Percentiles rank a stretch among this genome's conserved stretches.
Conservation (phyloP, 2,888 invertebrate genomes). For the Campaea margaritaria region DNA sequence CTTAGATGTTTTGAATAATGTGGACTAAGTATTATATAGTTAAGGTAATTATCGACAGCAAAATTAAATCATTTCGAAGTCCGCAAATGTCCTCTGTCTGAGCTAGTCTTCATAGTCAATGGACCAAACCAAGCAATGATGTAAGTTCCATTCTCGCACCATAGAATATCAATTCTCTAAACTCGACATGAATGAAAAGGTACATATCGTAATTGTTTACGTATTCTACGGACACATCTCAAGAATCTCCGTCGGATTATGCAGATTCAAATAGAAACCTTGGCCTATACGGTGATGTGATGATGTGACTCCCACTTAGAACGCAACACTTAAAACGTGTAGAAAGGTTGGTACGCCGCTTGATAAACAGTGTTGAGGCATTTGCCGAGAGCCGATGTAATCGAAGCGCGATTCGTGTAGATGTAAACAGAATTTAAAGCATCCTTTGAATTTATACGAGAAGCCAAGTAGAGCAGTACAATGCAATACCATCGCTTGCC, state of each 20-base stretch:
- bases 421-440: slow-evolving; percentile 38
- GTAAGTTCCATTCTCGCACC: neutral
- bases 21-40: too few relatives aligned
- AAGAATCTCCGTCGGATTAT: slow-evolving; percentile 37
- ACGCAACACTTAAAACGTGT: slow-evolving; percentile 50
- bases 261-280: slow-evolving; percentile 47
- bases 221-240: slow-evolving; percentile 30
- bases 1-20: too few relatives aligned
- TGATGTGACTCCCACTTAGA: slow-evolving; percentile 60
- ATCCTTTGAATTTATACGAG: slow-evolving; percentile 23
- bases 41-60: too few relatives aligned
- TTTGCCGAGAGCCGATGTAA: slow-evolving; percentile 32
- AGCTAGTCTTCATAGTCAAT: too few relatives aligned
- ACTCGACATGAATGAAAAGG: slow-evolving; percentile 14
- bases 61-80: too few relatives aligned
- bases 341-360: slow-evolving; percentile 53
- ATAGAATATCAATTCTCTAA: slow-evolving; percentile 12
- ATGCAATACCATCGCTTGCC: neutral
- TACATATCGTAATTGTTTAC: slow-evolving; percentile 16
- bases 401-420: slow-evolving; percentile 38
- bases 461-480: slow-evolving; percentile 5
- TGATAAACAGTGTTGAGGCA: slow-evolving; percentile 50
- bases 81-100: too few relatives aligned
- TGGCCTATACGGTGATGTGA: slow-evolving; percentile 57
- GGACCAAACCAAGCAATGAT: too few relatives aligned